phyloP scores from a whole-genome alignment of 2,888 invertebrate genomes.

The Halictus ligatus region DNA sequence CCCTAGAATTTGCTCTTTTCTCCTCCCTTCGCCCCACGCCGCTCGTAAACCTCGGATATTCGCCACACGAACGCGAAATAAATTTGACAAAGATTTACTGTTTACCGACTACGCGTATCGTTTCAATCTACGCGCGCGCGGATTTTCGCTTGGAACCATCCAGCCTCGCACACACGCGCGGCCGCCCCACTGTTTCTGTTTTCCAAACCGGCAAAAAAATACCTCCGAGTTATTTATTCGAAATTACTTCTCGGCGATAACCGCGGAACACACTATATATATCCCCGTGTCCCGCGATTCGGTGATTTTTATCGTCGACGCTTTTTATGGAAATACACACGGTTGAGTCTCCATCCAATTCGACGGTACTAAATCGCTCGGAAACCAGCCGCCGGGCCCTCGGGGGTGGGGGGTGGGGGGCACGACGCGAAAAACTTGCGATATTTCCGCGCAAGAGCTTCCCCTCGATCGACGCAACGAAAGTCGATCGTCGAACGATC shows the following conservation, averaged over 20 bases:
- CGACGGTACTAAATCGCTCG: conserved; percentile 9
- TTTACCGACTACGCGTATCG: conserved; percentile 16
- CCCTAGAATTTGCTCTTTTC: conserved; percentile 13
- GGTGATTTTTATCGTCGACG: neutral
- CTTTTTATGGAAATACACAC: neutral
- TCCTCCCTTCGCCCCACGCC: neutral
- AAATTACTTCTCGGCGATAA: conserved; percentile 17
- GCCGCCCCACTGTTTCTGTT: neutral
- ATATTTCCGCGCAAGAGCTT: neutral
- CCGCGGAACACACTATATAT: conserved; percentile 5
- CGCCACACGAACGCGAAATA: neutral
- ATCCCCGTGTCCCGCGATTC: neutral
- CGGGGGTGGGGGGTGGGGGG: no score
- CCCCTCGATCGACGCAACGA: neutral
- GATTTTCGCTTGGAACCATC: neutral
- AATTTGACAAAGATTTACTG: conserved; percentile 23
- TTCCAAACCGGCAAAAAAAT: neutral
- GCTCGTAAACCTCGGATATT: neutral
- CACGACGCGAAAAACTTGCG: neutral
- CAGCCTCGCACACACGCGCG: neutral
- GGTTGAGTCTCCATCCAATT: conserved; percentile 1
- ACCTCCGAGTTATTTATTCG: conserved; percentile 12
- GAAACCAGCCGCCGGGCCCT: neutral
- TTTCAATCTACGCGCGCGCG: neutral
- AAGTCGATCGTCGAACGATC: neutral